Conservation (phyloP, 2,888 invertebrate genomes). For the Harmothoe impar region DNA sequence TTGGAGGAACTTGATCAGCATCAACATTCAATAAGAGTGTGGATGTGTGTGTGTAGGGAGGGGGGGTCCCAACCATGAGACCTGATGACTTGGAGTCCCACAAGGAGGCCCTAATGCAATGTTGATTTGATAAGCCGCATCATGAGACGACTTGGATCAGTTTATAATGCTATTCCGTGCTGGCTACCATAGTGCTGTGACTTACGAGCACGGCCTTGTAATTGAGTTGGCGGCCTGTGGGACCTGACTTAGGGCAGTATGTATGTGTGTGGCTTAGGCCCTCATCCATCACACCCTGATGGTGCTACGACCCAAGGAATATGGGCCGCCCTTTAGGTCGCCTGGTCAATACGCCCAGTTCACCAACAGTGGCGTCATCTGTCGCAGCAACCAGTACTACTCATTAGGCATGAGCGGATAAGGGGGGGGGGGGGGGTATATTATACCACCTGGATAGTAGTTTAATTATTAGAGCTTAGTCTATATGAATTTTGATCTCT, state of each 20-base stretch:
- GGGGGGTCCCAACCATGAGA: background rate
- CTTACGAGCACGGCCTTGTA: background rate
- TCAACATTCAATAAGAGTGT: background rate
- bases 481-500: too few species aligned
- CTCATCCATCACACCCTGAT: background rate
- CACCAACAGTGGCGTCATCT: background rate
- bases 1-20: background rate
- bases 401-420: too few species aligned
- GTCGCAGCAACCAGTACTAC: background rate
- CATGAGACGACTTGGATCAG: conserved; percentile 17
- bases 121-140: conserved; percentile 24
- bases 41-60: background rate
- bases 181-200: background rate
- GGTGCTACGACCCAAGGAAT: background rate
- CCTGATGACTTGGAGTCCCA: background rate
- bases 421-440: too few species aligned
- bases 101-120: conserved; percentile 9
- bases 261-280: background rate
- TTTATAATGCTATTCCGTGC: conserved; percentile 7
- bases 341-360: background rate
- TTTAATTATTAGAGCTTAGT: too few species aligned
- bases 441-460: too few species aligned
- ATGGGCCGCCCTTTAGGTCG: conserved; percentile 11
- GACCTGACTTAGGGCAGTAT: conserved; percentile 30
- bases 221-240: conserved; percentile 15